Conservation (phyloP, 1,140 invertebrate genomes). For the Heliconius nattereri region DNA sequence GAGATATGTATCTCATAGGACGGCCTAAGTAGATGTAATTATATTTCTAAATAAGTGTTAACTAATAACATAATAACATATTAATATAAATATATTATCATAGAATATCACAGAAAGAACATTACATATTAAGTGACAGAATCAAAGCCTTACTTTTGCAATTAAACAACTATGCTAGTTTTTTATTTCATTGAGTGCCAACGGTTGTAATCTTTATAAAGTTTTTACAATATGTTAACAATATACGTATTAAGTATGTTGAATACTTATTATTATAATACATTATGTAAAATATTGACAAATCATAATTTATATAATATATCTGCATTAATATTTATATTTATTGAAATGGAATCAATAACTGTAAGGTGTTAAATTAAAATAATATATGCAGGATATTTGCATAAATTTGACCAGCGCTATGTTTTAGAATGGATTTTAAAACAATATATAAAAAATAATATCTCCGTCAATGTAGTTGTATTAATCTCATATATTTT, state of each 20-base stretch:
- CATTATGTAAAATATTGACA: neutral
- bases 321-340: neutral
- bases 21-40: constrained; percentile 29
- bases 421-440: neutral
- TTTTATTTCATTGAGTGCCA: constrained; percentile 9
- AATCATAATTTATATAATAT: no score
- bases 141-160: neutral
- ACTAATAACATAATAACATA: neutral
- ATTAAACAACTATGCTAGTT: neutral
- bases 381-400: neutral
- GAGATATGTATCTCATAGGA: neutral
- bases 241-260: neutral
- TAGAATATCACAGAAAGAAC: neutral
- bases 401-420: neutral
- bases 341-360: neutral
- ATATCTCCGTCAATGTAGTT: neutral
- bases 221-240: neutral
- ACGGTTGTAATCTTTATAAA: neutral
- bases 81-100: neutral
- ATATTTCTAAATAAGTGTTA: neutral
- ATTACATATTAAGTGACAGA: neutral
- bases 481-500: neutral
- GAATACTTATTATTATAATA: neutral
- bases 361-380: neutral
- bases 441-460: neutral